phyloP scores from a whole-genome alignment of 1,140 invertebrate species.

The Brachionus manjavacas region DNA sequence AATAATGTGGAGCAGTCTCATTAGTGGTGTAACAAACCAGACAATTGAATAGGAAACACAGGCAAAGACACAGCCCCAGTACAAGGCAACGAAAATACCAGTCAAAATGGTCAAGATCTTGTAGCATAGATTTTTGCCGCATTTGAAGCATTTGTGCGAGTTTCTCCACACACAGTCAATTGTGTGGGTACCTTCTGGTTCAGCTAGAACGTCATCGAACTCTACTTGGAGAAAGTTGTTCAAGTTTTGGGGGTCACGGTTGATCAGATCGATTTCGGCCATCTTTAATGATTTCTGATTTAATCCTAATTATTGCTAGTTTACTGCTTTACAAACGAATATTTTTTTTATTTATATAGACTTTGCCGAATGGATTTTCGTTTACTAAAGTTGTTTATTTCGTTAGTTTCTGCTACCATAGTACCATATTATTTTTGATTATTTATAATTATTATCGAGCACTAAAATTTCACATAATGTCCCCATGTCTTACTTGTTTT shows the following conservation, averaged over 20 bases:
- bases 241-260: slow-evolving; percentile 44
- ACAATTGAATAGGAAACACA: slow-evolving; percentile 65
- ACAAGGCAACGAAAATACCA: slow-evolving; percentile 66
- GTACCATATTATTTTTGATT: not conserved
- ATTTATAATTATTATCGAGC: not conserved
- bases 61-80: slow-evolving; percentile 69
- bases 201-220: slow-evolving; percentile 73
- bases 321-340: not conserved
- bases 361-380: not conserved
- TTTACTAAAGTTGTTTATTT: not conserved
- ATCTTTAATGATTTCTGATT: not conserved
- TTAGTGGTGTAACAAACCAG: slow-evolving; percentile 54
- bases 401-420: not conserved
- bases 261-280: slow-evolving; percentile 42
- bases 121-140: slow-evolving; percentile 68
- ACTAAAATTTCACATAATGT: not conserved
- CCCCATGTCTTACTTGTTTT: not conserved
- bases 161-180: slow-evolving; percentile 71
- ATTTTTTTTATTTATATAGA: not conserved
- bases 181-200: slow-evolving; percentile 69
- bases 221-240: slow-evolving; percentile 46
- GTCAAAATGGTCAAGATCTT: slow-evolving; percentile 65
- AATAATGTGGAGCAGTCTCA: slow-evolving; percentile 49
- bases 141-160: slow-evolving; percentile 66
- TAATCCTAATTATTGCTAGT: not conserved